phyloP scores from a whole-genome alignment of 2,113 vertebrate species.

The Corvus hawaiiensis region DNA sequence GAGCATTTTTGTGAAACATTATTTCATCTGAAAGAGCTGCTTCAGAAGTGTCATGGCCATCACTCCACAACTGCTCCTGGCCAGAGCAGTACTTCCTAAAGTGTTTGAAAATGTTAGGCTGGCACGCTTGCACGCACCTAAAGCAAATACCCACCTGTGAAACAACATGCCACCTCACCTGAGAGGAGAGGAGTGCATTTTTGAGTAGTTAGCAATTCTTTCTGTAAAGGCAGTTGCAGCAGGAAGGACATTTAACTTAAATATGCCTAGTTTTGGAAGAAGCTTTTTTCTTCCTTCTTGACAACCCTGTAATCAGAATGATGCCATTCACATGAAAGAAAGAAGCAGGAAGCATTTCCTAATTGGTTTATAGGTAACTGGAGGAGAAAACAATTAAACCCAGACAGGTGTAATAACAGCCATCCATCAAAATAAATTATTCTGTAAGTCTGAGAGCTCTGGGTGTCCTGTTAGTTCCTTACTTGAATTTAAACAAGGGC shows the following conservation, averaged over 20 bases:
- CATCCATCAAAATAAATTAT: conserved; percentile 26
- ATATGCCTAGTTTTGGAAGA: not conserved
- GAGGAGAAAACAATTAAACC: conserved; percentile 47
- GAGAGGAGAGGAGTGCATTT: not conserved
- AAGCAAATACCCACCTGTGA: not conserved
- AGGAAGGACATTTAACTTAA: not conserved
- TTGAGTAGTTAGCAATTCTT: not conserved
- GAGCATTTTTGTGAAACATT: not conserved
- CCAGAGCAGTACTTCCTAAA: not conserved
- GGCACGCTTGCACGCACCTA: not conserved
- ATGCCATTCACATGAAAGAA: not conserved
- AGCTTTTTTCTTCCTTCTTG: not conserved
- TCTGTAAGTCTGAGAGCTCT: not conserved
- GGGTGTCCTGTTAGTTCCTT: not conserved
- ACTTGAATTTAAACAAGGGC: not conserved
- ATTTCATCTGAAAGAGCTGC: not conserved
- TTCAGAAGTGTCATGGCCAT: not conserved
- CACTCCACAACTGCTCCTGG: not conserved
- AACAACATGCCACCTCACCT: not conserved
- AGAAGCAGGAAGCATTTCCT: not conserved
- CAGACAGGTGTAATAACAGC: not conserved
- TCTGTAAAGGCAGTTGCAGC: not conserved
- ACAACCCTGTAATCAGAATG: not conserved
- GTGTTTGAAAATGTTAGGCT: not conserved
- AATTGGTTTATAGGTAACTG: not conserved